phyloP scores from a whole-genome alignment of 1,140 invertebrate genomes.

The Sminthurinus signatus region DNA sequence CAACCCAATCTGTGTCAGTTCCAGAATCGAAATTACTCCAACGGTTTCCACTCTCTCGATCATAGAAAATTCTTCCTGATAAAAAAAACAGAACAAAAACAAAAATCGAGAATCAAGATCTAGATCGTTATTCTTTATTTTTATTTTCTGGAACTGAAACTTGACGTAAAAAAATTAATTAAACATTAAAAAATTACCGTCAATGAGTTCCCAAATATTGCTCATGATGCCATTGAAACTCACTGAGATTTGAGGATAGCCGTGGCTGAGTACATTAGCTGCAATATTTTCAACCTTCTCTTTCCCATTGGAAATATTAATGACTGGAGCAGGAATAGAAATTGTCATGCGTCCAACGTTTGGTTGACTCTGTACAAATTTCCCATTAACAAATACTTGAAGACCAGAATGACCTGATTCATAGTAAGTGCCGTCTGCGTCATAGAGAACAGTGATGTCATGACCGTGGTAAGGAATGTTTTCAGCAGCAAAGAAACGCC shows the following conservation, averaged over 20 bases:
- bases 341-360: slow-evolving; percentile 9
- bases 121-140: too few relatives aligned
- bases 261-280: slow-evolving; percentile 9
- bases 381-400: slow-evolving; percentile 19
- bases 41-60: slow-evolving; percentile 23
- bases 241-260: slow-evolving; percentile 6
- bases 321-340: background rate
- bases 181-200: slow-evolving; percentile 13
- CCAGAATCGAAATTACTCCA: slow-evolving; percentile 30
- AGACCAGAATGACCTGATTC: slow-evolving; percentile 11
- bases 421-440: slow-evolving; percentile 20
- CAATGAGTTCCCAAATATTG: slow-evolving; percentile 17
- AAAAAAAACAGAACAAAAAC: too few relatives aligned
- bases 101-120: too few relatives aligned
- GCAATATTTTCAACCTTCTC: slow-evolving; percentile 24
- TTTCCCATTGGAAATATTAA: too few relatives aligned
- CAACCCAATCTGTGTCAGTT: slow-evolving; percentile 28
- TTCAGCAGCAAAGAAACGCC: slow-evolving; percentile 22
- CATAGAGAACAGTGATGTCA: slow-evolving; percentile 22
- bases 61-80: slow-evolving; percentile 33
- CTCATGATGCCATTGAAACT: slow-evolving; percentile 17
- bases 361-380: background rate
- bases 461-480: slow-evolving; percentile 26
- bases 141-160: too few relatives aligned
- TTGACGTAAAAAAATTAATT: too few relatives aligned